phyloP scores from a whole-genome alignment of 2,113 vertebrate genomes.

The Tiliqua scincoides region DNA sequence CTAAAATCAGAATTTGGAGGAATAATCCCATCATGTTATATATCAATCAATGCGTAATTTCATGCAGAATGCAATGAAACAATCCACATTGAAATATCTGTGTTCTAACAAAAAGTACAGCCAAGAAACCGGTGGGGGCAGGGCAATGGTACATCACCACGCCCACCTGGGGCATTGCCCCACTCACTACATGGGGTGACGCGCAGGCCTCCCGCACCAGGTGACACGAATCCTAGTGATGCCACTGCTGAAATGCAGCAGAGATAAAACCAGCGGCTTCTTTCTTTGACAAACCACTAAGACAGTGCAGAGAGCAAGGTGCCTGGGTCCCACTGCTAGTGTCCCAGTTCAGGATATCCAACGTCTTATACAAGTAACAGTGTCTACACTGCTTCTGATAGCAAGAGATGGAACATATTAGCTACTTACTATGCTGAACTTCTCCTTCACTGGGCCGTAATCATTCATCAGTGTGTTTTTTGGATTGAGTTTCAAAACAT shows the following conservation, averaged over 20 bases:
- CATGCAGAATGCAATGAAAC: too few relatives aligned
- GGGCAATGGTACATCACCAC: too few relatives aligned
- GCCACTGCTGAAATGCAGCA: neutral
- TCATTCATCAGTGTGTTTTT: constrained; percentile 76
- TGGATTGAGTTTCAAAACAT: constrained; percentile 85
- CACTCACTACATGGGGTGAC: too few relatives aligned
- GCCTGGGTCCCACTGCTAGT: neutral
- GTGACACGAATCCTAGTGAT: too few relatives aligned
- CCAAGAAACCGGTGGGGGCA: too few relatives aligned
- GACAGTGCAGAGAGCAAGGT: neutral
- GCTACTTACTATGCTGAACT: constrained; percentile 81
- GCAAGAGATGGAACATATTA: neutral
- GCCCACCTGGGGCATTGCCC: too few relatives aligned
- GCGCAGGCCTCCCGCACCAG: too few relatives aligned
- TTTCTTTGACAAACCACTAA: neutral
- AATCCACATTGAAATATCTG: too few relatives aligned
- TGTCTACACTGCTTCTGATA: neutral
- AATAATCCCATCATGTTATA: too few relatives aligned
- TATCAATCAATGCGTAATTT: too few relatives aligned
- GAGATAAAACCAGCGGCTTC: neutral
- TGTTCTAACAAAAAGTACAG: too few relatives aligned
- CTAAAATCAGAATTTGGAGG: too few relatives aligned
- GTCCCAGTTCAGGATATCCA: neutral
- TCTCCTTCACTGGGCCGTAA: constrained; percentile 80
- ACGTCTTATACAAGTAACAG: neutral